phyloP scores from a whole-genome alignment of 2,113 vertebrate genomes.

The Pimephales promelas region DNA sequence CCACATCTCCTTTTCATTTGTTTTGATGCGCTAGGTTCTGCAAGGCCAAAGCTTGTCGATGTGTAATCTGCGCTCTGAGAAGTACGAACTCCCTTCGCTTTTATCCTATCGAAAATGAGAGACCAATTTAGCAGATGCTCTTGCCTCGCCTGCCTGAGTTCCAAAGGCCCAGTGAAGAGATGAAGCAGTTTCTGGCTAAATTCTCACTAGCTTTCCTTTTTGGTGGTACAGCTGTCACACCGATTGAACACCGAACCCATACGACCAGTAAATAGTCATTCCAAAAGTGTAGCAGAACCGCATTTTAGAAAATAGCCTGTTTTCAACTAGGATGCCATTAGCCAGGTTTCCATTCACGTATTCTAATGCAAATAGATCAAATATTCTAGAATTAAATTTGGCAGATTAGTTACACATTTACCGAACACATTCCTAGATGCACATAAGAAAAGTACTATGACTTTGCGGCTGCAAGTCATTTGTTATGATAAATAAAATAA shows the following conservation, averaged over 20 bases:
- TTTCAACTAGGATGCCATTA: background rate
- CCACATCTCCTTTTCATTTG: background rate
- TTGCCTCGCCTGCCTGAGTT: constrained; percentile 63
- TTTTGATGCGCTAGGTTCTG: background rate
- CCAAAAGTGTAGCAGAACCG: background rate
- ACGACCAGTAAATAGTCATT: background rate
- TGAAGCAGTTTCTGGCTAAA: constrained; percentile 13
- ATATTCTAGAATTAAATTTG: background rate
- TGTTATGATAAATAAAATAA: too few species aligned
- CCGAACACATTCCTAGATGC: background rate
- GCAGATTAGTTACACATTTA: background rate
- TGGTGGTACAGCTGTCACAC: constrained; percentile 5
- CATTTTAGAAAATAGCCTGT: background rate
- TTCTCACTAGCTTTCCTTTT: background rate
- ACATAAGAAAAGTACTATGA: background rate
- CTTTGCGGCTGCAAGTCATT: background rate
- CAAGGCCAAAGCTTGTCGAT: background rate
- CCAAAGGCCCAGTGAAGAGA: constrained; percentile 15
- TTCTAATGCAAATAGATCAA: background rate
- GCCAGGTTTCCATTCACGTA: background rate
- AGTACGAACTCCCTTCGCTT: constrained; percentile 25
- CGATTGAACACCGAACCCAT: background rate
- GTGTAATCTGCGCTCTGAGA: constrained; percentile 3
- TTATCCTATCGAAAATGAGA: constrained; percentile 62
- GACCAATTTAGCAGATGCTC: constrained; percentile 73